These are phyloP conservation scores for Mantis religiosa DNA, from an alignment of 2,888 invertebrate species.

Conservation along the genomic window DNA sequence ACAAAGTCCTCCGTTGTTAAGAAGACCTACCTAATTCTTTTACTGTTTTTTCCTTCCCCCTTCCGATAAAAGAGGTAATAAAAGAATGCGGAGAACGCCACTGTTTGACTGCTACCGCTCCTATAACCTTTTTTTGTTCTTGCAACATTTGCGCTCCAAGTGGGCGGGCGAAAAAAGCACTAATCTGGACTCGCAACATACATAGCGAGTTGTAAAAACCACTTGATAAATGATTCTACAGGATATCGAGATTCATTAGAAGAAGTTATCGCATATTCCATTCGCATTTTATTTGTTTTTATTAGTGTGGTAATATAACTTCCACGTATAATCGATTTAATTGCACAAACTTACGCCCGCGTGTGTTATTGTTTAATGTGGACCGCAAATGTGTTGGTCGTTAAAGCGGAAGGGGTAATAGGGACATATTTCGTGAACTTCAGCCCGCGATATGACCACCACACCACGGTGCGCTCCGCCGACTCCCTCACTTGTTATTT, in stretches of 20 bases:
- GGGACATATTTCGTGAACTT: slow-evolving; percentile 13
- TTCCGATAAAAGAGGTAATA: not conserved
- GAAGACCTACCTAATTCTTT: too few species aligned
- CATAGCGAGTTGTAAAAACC: not conserved
- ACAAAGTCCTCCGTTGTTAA: too few species aligned
- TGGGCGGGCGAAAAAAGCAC: not conserved
- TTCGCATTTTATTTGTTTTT: slow-evolving; percentile 10
- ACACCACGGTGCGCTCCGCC: not conserved
- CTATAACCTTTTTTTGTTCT: not conserved
- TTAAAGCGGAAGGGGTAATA: slow-evolving; percentile 4
- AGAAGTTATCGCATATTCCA: slow-evolving; percentile 14
- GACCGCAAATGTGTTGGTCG: slow-evolving; percentile 20
- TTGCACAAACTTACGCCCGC: slow-evolving; percentile 6
- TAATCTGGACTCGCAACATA: not conserved
- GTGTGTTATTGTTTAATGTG: slow-evolving; percentile 6
- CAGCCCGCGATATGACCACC: not conserved
- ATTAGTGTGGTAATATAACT: slow-evolving; percentile 17
- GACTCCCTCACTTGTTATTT: not conserved
- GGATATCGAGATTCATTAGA: slow-evolving; percentile 6
- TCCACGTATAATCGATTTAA: slow-evolving; percentile 18
- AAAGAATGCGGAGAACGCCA: not conserved
- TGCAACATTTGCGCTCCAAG: not conserved
- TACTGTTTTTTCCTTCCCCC: not conserved
- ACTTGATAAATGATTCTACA: not conserved
- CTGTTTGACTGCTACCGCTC: not conserved